Conservation (phyloP, 2,888 invertebrate species). For the Monopis laevigella region DNA sequence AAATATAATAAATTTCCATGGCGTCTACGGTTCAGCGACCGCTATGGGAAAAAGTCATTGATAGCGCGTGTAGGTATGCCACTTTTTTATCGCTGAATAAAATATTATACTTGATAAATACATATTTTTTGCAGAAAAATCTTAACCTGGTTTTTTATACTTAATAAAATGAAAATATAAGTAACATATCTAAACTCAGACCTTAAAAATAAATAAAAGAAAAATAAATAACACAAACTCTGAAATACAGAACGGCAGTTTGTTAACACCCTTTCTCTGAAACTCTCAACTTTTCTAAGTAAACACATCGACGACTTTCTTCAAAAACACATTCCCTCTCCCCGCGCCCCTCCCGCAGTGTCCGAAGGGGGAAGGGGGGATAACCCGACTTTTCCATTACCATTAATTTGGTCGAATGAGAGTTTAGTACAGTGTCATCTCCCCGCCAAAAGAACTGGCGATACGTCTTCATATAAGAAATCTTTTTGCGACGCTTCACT, state of each 20-base stretch:
- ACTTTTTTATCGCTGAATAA: too few species aligned
- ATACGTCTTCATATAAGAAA: conserved; percentile 31
- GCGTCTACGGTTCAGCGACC: conserved; percentile 9
- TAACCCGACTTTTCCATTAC: conserved; percentile 47
- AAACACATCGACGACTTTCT: conserved; percentile 11
- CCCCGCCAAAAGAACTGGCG: conserved; percentile 24
- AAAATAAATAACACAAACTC: too few species aligned
- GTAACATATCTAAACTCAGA: too few species aligned
- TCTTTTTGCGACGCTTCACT: conserved; percentile 3
- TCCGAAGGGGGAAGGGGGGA: conserved; percentile 17
- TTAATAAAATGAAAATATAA: too few species aligned
- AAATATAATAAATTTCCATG: conserved; percentile 9
- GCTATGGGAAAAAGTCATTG: too few species aligned
- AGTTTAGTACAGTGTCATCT: conserved; percentile 33
- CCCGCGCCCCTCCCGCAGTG: conserved; percentile 1
- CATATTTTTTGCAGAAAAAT: too few species aligned
- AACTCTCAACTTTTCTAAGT: conserved; percentile 8
- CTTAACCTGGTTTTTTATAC: too few species aligned
- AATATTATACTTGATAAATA: too few species aligned
- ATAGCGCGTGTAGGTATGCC: conserved; percentile 10
- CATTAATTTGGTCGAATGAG: conserved; percentile 40
- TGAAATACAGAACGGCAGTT: not conserved
- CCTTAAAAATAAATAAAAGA: too few species aligned
- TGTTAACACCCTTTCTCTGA: conserved; percentile 8
- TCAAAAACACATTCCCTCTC: conserved; percentile 12